Evolutionary conservation across 2,113 vertebrate genomes (phyloP), one percentile per base, ranked within the genome.

Genomic region (Brachypodius melanocephalos): DNA sequence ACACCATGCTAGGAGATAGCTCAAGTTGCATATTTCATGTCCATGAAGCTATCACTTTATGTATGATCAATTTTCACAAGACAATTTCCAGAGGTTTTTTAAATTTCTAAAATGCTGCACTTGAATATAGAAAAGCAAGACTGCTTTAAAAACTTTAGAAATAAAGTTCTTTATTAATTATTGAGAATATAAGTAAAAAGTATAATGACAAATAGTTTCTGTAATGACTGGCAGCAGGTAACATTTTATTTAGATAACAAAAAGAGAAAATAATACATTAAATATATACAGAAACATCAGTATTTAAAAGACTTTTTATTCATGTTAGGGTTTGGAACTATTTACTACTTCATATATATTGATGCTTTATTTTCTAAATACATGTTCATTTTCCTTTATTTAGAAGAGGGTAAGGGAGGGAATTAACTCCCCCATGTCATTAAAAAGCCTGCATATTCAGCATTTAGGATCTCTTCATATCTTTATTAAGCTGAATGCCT

Each of bases 181-280:
- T 57, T 79, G 36, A 26, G 66, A 89, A 20, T 73, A 15, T 45
- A 63, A 51, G 13, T 79, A 26, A 51, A 85, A 75, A 55, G 40
- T 86, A 25, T 84, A 71, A 88, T 81, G 80, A 29, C 46, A 82
- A 88, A 74, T 73, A 75, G 42, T 74, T 89, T 80, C 83, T 67
- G 17, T 92, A 81, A 78, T 6, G 16, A 74, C 48, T 89, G 71
- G 78, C 76, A 96, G 81, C 95, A 57, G 36, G 49, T 90, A 95
- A 80, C 66, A 62, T 95, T 96, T 97, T 96, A 92, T 89, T 98
- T 96, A 95, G 85, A 95, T 93, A 96, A 95, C 73, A 87, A 93
- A 97, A 97, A 87, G 69, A 96, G 66, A 94, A 96, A 93, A 52
- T 75, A 96, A 89, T 95, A 77, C 82, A 10, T 46, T 40, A 67